A percentile compares a stretch with the other conserved stretches of the same genome.
Evolutionary conservation across 2,797 vertebrate species (phyloP).

Genomic region (Schizothorax lantsangensis): DNA sequence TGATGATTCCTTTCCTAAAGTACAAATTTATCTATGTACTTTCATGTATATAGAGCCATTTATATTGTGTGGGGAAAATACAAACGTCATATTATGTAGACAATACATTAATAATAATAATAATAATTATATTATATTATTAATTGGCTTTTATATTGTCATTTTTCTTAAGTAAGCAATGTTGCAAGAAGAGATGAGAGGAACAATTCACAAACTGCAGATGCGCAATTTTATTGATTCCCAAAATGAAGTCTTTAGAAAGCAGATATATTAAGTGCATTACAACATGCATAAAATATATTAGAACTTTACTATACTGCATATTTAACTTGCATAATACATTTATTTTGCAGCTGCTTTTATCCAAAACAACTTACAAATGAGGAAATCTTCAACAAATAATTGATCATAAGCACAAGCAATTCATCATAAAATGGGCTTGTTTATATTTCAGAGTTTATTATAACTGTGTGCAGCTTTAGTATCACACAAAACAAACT

Average conservation of each 20-base stretch:
- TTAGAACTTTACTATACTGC: not conserved
- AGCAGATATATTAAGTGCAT: not conserved
- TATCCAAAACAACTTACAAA: not conserved
- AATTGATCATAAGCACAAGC: not conserved
- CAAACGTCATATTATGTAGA: not conserved
- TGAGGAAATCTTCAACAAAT: not conserved
- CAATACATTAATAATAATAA: not conserved
- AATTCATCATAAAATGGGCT: not conserved
- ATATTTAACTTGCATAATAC: not conserved
- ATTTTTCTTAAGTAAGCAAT: not conserved
- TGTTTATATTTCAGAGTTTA: constrained; percentile 28
- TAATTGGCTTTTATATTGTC: not conserved
- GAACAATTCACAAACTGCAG: not conserved
- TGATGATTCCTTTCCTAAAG: not conserved
- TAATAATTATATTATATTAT: not conserved
- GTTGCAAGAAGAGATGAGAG: not conserved
- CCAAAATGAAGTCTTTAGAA: no score
- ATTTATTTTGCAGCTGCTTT: constrained; percentile 1
- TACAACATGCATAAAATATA: not conserved
- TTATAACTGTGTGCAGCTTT: constrained; percentile 12
- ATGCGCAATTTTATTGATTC: no score
- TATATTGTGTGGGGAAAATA: not conserved
- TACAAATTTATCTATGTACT: not conserved
- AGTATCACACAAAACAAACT: constrained; percentile 37
- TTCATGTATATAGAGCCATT: not conserved